These are phyloP conservation scores for Tenthredo amoena DNA, from an alignment of 2,888 invertebrate genomes.

Conservation along the genomic window DNA sequence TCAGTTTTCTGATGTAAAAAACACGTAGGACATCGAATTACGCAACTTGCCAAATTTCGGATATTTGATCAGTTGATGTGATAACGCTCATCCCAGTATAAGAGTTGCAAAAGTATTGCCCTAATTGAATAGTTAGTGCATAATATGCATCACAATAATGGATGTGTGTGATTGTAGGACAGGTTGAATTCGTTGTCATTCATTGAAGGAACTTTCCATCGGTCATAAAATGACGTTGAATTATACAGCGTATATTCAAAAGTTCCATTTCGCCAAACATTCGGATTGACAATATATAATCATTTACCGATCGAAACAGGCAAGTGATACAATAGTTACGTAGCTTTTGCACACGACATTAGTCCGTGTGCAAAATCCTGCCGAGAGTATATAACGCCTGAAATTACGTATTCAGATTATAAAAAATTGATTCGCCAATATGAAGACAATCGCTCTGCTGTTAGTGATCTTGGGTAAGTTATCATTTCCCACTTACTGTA, in stretches of 20 bases:
- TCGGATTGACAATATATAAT: not conserved
- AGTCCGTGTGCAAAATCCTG: not conserved
- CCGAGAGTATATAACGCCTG: not conserved
- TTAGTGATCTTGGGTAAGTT: not conserved
- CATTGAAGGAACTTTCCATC: not conserved
- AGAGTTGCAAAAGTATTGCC: not conserved
- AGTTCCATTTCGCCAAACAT: not conserved
- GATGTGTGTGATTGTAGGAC: not conserved
- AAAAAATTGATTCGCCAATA: not conserved
- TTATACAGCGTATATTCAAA: no score
- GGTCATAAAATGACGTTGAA: not conserved
- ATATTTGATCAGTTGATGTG: not conserved
- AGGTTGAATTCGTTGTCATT: not conserved
- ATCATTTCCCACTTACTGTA: not conserved
- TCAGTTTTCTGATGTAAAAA: not conserved
- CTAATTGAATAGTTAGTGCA: not conserved
- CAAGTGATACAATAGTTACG: not conserved
- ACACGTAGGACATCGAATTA: not conserved
- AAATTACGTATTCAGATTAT: not conserved
- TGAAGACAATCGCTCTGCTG: constrained; percentile 25
- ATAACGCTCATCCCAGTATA: not conserved
- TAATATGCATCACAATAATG: not conserved
- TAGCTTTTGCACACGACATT: not conserved
- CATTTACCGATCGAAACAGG: not conserved
- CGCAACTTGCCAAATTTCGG: not conserved